A percentile compares a stretch with the other conserved stretches of the same genome.
phyloP scores from a whole-genome alignment of 1,140 invertebrate species.

The Lepidotrigona ventralis region DNA sequence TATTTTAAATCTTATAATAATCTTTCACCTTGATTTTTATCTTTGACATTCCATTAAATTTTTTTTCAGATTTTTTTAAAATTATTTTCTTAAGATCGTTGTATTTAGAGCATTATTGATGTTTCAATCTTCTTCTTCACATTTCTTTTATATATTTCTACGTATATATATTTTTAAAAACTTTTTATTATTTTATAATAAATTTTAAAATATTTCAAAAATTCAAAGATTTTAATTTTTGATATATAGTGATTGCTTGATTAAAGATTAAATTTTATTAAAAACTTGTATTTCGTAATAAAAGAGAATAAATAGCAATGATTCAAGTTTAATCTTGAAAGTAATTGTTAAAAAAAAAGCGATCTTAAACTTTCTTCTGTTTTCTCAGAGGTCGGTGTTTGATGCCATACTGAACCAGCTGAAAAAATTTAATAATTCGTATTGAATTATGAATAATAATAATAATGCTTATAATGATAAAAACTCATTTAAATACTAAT shows the following conservation, averaged over 20 bases:
- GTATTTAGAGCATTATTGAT: constrained; percentile 15
- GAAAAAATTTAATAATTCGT: constrained; percentile 27
- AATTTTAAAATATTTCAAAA: constrained; percentile 27
- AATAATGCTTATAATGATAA: background rate
- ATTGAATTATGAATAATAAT: background rate
- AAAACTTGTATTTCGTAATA: constrained; percentile 25
- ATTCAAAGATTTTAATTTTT: constrained; percentile 4
- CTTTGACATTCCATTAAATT: background rate
- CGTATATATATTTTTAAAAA: background rate
- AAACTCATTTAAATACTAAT: background rate
- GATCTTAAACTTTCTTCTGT: background rate
- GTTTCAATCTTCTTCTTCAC: background rate
- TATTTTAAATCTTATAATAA: constrained; percentile 1
- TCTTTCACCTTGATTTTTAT: constrained; percentile 20
- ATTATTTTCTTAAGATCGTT: constrained; percentile 13
- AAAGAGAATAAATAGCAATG: background rate
- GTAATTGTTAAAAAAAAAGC: background rate
- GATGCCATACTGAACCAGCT: constrained; percentile 6
- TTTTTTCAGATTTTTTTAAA: background rate
- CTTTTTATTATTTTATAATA: background rate
- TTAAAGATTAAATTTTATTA: constrained; percentile 19
- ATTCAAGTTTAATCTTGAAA: background rate
- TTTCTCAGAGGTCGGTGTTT: constrained; percentile 5
- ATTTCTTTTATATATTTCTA: background rate
- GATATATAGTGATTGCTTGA: background rate